phyloP scores from a whole-genome alignment of 2,797 vertebrate species.

The Arnoldichthys spilopterus region DNA sequence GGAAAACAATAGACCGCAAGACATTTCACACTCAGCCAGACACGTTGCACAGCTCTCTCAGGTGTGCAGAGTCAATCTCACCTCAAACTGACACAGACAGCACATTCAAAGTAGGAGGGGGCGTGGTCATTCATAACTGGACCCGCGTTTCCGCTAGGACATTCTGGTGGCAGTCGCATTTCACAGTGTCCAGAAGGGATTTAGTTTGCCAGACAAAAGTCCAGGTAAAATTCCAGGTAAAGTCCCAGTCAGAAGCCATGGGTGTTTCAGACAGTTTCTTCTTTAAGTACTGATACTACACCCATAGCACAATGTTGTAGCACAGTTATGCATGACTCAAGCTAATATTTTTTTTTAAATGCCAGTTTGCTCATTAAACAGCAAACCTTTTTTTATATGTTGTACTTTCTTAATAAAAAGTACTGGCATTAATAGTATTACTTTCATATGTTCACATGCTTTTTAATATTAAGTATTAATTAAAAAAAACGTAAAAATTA shows the following conservation, averaged over 20 bases:
- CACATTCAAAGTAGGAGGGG: background rate
- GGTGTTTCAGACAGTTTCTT: background rate
- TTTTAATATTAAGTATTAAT: no score
- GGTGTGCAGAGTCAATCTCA: background rate
- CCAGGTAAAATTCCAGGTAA: background rate
- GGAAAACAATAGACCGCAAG: slow-evolving; percentile 67
- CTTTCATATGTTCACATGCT: no score
- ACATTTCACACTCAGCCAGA: slow-evolving; percentile 53
- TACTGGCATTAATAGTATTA: no score
- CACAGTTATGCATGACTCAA: no score
- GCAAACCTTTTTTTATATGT: no score
- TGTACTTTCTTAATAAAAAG: no score
- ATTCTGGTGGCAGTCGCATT: background rate
- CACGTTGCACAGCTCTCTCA: slow-evolving; percentile 31
- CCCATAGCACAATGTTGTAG: no score
- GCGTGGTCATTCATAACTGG: background rate
- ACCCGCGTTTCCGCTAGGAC: no score
- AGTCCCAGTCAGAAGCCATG: background rate
- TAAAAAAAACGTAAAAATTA: no score
- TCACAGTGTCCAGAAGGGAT: background rate
- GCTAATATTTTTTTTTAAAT: no score
- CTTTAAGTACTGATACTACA: no score
- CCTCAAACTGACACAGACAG: slow-evolving; percentile 9
- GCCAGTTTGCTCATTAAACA: no score
- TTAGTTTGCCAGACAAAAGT: background rate